Conservation (phyloP, 2,113 vertebrate genomes). For the Malurus cyaneus region DNA sequence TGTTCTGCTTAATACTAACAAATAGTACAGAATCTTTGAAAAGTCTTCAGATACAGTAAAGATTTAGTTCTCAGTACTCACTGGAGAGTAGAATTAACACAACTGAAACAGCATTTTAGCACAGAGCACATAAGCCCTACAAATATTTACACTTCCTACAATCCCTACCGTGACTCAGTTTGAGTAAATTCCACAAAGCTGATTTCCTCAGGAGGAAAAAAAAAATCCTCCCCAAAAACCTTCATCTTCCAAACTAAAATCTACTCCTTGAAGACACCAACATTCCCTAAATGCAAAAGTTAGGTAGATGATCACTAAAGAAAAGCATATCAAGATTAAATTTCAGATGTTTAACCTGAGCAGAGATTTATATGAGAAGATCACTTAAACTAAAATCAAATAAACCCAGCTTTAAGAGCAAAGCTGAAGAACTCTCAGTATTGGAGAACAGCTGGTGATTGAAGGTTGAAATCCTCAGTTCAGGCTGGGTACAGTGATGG, state of each 20-base stretch:
- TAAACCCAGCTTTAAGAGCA: neutral
- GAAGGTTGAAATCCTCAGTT: neutral
- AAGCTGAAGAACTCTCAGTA: neutral
- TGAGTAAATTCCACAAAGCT: neutral
- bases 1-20: neutral
- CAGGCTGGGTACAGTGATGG: neutral
- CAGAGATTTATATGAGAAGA: neutral
- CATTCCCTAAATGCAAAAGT: neutral
- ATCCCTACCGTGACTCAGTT: neutral
- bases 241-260: neutral
- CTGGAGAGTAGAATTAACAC: neutral
- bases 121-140: neutral
- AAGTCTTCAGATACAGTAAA: neutral
- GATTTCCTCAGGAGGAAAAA: neutral
- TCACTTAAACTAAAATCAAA: neutral
- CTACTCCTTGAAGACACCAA: neutral
- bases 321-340: neutral
- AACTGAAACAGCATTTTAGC: neutral
- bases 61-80: neutral
- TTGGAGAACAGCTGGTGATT: neutral
- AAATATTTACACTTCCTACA: neutral
- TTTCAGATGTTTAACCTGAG: neutral
- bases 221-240: neutral
- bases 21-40: neutral
- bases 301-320: neutral